These are phyloP conservation scores for Xiphophorus couchianus DNA, from an alignment of 2,113 vertebrate species.

Conservation along the genomic window DNA sequence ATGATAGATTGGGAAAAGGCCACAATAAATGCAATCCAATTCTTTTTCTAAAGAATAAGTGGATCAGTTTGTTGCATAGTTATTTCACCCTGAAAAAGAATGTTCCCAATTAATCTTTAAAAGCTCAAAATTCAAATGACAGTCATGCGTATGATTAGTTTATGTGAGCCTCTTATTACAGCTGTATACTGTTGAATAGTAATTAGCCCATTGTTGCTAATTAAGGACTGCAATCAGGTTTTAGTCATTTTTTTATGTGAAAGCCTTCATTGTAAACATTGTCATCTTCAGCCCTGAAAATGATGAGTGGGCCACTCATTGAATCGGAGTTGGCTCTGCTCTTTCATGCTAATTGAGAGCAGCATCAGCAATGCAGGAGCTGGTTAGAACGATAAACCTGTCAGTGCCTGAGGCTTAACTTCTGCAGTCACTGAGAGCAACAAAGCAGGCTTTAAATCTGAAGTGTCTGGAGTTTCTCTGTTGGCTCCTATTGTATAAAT, in stretches of 20 bases:
- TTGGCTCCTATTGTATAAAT: slow-evolving; percentile 3
- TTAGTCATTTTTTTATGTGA: neutral
- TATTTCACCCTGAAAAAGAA: no score
- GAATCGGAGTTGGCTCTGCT: neutral
- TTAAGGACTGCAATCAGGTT: neutral
- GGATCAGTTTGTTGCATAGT: no score
- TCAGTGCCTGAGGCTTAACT: neutral
- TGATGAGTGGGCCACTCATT: neutral
- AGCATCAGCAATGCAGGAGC: slow-evolving; percentile 2
- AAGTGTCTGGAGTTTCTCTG: neutral
- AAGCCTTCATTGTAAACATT: neutral
- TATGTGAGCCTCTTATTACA: neutral
- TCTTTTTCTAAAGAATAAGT: neutral
- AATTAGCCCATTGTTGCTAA: neutral
- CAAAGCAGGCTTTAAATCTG: neutral
- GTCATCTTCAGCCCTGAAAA: neutral
- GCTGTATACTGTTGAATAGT: neutral
- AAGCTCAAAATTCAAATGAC: neutral
- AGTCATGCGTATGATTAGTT: neutral
- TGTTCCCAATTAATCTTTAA: neutral
- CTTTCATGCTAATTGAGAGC: neutral
- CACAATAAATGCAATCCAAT: neutral
- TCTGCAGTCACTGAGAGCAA: neutral
- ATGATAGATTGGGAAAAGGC: neutral
- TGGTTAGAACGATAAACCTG: neutral